phyloP scores from a whole-genome alignment of 2,888 invertebrate genomes.

The Agriopis marginaria region DNA sequence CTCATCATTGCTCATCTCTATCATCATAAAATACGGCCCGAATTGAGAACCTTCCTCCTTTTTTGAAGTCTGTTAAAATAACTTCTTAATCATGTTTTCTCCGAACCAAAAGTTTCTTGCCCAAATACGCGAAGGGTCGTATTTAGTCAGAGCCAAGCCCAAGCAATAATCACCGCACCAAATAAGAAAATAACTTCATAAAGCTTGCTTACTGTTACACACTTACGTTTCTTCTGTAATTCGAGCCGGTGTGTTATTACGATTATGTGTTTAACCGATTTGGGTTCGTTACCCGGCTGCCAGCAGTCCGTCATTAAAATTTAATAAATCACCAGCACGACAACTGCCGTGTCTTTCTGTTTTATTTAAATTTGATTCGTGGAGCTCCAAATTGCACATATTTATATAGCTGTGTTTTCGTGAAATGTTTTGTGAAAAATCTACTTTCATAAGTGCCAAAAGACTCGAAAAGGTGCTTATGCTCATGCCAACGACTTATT shows the following conservation, averaged over 20 bases:
- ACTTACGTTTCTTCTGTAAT: slow-evolving; percentile 16
- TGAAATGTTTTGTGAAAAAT: background rate
- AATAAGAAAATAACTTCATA: slow-evolving; percentile 16
- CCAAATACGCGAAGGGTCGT: background rate
- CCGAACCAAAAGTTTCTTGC: slow-evolving; percentile 3
- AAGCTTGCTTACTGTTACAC: background rate
- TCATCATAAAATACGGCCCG: too few species aligned
- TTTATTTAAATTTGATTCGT: slow-evolving; percentile 11
- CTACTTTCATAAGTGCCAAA: background rate
- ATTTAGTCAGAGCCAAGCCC: slow-evolving; percentile 14
- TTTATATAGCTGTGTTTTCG: background rate
- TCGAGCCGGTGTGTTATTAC: slow-evolving; percentile 24
- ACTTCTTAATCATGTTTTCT: background rate
- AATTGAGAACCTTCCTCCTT: too few species aligned
- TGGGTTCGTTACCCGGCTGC: slow-evolving; percentile 37
- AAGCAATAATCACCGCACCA: slow-evolving; percentile 9
- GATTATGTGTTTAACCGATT: slow-evolving; percentile 31
- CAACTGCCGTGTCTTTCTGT: slow-evolving; percentile 9
- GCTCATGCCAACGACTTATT: too few species aligned
- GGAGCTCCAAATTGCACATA: background rate
- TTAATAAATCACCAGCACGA: slow-evolving; percentile 40
- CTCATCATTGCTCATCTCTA: too few species aligned
- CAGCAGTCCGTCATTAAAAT: slow-evolving; percentile 35
- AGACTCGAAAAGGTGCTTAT: background rate
- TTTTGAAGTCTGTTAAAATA: too few species aligned